Evolutionary conservation across 2,113 vertebrate genomes (phyloP).

Genomic region (Phocoena sinus): DNA sequence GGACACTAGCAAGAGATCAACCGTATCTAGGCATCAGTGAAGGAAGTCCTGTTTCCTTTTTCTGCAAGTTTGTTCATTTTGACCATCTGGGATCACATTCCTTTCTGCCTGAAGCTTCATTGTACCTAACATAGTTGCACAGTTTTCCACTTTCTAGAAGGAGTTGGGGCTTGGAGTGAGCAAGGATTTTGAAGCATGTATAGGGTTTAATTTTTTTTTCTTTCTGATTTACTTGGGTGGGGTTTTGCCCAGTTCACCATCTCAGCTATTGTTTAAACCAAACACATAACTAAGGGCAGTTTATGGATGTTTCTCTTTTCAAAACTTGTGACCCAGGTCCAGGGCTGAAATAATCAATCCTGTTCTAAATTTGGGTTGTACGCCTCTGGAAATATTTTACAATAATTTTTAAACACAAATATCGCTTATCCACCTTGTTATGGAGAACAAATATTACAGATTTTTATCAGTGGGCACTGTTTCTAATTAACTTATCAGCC

Average conservation of each 20-base stretch:
- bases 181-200: neutral
- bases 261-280: neutral
- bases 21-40: neutral
- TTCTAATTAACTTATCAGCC: neutral
- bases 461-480: constrained; percentile 51
- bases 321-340: neutral
- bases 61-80: neutral
- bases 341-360: neutral
- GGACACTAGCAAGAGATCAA: neutral
- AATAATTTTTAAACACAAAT: constrained; percentile 18
- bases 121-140: neutral
- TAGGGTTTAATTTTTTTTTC: neutral
- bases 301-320: neutral
- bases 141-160: neutral
- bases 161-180: neutral
- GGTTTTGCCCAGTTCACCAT: neutral
- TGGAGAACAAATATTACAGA: constrained; percentile 39
- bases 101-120: neutral
- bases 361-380: neutral
- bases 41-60: neutral
- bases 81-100: neutral
- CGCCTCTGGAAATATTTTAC: neutral
- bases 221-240: neutral
- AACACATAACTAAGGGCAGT: neutral
- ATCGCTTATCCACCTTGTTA: neutral